phyloP scores from a whole-genome alignment of 2,888 invertebrate species.

The Pristionchus arcanus region DNA sequence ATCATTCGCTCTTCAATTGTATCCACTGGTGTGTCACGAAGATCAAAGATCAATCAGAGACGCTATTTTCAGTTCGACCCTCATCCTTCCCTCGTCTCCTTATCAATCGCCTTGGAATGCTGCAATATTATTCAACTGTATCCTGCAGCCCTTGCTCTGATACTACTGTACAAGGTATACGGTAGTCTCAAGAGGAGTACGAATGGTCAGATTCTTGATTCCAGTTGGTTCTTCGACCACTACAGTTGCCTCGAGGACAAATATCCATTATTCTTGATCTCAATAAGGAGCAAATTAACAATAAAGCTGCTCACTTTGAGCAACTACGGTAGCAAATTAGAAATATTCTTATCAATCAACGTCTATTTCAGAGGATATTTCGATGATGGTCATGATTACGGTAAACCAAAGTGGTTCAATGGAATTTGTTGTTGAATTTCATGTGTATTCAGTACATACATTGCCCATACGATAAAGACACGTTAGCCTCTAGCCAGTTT shows the following conservation, averaged over 20 bases:
- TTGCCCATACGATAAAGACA: background rate
- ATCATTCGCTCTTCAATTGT: conserved; percentile 30
- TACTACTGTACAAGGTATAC: conserved; percentile 47
- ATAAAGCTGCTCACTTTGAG: background rate
- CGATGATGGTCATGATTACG: conserved; percentile 19
- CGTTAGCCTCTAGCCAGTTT: conserved; percentile 31
- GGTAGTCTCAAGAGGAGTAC: background rate
- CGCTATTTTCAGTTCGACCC: background rate
- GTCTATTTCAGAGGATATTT: conserved; percentile 12
- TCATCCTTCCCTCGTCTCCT: background rate
- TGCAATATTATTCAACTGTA: conserved; percentile 33
- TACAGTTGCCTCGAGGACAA: background rate
- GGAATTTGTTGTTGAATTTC: background rate
- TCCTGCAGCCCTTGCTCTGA: background rate
- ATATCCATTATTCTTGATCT: conserved; percentile 22
- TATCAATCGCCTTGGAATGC: background rate
- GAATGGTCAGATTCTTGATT: background rate
- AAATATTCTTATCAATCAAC: background rate
- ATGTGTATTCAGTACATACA: background rate
- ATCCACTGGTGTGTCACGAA: conserved; percentile 11
- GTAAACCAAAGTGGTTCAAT: conserved; percentile 23
- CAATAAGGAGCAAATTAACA: background rate
- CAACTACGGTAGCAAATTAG: background rate
- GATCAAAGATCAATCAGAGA: background rate
- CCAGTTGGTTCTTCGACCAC: conserved; percentile 1